Evolutionary conservation across 2,888 invertebrate species (phyloP).

Genomic region (Nasonovia ribisnigri): DNA sequence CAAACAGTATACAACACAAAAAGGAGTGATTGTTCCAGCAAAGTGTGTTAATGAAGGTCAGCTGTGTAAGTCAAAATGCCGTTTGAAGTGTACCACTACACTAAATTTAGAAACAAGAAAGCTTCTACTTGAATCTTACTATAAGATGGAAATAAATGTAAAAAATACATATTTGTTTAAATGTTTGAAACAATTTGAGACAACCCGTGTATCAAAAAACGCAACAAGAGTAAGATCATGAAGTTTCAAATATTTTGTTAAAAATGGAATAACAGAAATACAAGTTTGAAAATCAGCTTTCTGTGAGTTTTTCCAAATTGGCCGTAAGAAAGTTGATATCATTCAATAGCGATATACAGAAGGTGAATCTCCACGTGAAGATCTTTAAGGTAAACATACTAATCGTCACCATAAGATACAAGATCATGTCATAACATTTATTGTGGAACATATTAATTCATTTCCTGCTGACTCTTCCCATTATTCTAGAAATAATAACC

Average conservation of each 20-base stretch:
- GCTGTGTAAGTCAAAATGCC: conserved; percentile 10
- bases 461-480: conserved; percentile 5
- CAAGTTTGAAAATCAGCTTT: background rate
- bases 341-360: background rate
- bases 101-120: conserved; percentile 9
- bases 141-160: conserved; percentile 30
- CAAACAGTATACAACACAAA: conserved; percentile 25
- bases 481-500: background rate
- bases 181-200: background rate
- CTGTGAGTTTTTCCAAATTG: background rate
- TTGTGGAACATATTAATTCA: background rate
- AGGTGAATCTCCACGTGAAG: background rate
- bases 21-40: background rate
- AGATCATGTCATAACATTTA: background rate
- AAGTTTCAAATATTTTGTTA: background rate
- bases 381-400: background rate
- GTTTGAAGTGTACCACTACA: background rate
- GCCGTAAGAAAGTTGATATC: background rate
- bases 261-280: background rate
- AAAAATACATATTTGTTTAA: background rate
- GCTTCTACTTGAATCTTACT: conserved; percentile 10
- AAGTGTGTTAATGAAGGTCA: background rate
- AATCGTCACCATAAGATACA: background rate
- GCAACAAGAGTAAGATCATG: background rate
- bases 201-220: background rate